Evolutionary conservation across 2,797 vertebrate genomes (phyloP), one percentile per base, ranked within the genome.

Genomic region (Diplodus puntazzo): DNA sequence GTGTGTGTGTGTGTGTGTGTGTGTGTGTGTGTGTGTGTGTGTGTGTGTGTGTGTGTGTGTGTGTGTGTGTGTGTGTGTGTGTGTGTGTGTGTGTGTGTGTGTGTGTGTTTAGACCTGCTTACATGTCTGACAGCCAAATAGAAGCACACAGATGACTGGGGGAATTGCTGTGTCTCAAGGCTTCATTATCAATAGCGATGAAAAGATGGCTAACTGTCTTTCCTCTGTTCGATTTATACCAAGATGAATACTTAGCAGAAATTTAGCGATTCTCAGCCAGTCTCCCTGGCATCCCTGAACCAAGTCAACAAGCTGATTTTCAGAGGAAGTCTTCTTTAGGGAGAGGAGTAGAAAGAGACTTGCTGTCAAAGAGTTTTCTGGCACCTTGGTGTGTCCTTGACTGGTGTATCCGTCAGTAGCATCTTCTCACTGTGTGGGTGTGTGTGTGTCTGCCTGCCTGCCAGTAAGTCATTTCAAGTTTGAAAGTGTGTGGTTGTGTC

Each of bases 351-450:
- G 82, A 83, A 88, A 84, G 73, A 90, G 72, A 79, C 77, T 77
- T 49, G 71, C 75, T 90, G 86, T 88, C 89, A 90, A 86, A 88
- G 86, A 90, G 58, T 73, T 87, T 74, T 81, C 77, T 68, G 59
- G 73, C 85, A 88, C 84, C 88, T 90, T 83, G 67, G 78, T 68
- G 59, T 89, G 84, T 80, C 85, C 88, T 89, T 91, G 80, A 84
- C 87, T 80, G 80, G 52, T 80, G 67, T 73, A 77, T 88, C 84
- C 72, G 45, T 87, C 84, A 73, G 77, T 67, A 69, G 69, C 67
- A 80, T 84, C 86, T 71, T 69, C 73, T 71, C 53, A 61, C 45
- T 82, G 50, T 81, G 74, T 54, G n/a, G 65, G 46, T 61, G 25
- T 34, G 20, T 52, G 49, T 18, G 63, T 65, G 27, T 4, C 67